These are phyloP conservation scores for Passerculus sandwichensis DNA, from an alignment of 2,797 vertebrate genomes.

Conservation along the genomic window DNA sequence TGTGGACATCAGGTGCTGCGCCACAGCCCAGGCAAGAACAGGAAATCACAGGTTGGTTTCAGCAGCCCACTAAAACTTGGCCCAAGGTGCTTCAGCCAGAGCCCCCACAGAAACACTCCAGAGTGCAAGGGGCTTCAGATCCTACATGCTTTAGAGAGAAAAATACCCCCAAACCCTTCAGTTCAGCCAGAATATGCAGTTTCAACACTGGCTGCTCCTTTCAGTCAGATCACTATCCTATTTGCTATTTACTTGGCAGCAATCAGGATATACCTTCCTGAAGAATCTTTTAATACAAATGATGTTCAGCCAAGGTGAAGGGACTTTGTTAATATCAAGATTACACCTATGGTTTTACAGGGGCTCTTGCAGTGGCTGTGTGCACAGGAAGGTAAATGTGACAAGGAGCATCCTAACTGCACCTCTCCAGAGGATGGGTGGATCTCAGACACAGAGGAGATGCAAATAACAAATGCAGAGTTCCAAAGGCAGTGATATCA, in stretches of 20 bases:
- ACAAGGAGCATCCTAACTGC: not conserved
- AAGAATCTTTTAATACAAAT: no score
- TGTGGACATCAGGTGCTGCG: not conserved
- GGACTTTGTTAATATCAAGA: no score
- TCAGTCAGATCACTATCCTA: not conserved
- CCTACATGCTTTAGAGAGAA: not conserved
- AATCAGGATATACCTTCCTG: no score
- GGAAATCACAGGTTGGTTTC: not conserved
- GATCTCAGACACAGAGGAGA: not conserved
- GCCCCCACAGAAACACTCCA: not conserved
- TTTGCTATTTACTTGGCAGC: not conserved
- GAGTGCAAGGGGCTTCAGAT: not conserved
- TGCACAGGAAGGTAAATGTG: not conserved
- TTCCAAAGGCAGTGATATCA: not conserved
- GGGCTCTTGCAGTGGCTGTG: not conserved
- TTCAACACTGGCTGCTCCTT: not conserved
- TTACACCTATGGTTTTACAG: no score
- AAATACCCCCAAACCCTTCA: not conserved
- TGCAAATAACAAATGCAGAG: not conserved
- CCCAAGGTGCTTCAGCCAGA: not conserved
- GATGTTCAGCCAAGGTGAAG: no score
- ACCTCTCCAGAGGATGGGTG: not conserved
- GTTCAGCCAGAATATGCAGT: not conserved
- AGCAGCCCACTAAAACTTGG: not conserved
- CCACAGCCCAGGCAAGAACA: not conserved